Evolutionary conservation across 1,140 invertebrate genomes (phyloP).

Genomic region (Caenorhabditis tropicalis): DNA sequence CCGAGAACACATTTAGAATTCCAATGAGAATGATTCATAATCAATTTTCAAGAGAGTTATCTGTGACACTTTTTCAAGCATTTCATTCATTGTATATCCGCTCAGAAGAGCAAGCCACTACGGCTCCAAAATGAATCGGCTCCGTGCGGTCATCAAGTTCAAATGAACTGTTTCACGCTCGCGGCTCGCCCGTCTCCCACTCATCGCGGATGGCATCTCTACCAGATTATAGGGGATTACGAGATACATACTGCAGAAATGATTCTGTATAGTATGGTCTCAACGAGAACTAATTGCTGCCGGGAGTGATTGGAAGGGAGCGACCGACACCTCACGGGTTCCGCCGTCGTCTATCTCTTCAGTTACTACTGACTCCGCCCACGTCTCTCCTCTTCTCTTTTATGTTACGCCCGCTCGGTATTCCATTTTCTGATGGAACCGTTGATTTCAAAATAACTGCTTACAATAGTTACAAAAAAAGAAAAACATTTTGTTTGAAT

Average conservation of each 20-base stretch:
- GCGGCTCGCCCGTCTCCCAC: slow-evolving; percentile 33
- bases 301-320: no score
- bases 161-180: slow-evolving; percentile 36
- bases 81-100: background rate
- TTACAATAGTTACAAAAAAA: no score
- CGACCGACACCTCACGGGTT: background rate
- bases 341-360: background rate
- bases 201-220: slow-evolving; percentile 41
- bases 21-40: no score
- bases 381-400: no score
- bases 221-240: slow-evolving; percentile 28
- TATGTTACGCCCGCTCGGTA: no score
- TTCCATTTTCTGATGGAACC: no score
- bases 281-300: background rate
- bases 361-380: background rate
- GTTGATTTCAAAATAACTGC: no score
- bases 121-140: slow-evolving; percentile 33
- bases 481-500: no score
- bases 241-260: slow-evolving; percentile 49
- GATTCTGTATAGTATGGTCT: slow-evolving; percentile 49
- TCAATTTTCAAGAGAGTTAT: no score
- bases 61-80: background rate
- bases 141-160: slow-evolving; percentile 43
- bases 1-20: no score
- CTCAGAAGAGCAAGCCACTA: slow-evolving; percentile 42